Base-by-base conservation (phyloP, 1,140 invertebrate species). In the Apis cerana region DNA sequence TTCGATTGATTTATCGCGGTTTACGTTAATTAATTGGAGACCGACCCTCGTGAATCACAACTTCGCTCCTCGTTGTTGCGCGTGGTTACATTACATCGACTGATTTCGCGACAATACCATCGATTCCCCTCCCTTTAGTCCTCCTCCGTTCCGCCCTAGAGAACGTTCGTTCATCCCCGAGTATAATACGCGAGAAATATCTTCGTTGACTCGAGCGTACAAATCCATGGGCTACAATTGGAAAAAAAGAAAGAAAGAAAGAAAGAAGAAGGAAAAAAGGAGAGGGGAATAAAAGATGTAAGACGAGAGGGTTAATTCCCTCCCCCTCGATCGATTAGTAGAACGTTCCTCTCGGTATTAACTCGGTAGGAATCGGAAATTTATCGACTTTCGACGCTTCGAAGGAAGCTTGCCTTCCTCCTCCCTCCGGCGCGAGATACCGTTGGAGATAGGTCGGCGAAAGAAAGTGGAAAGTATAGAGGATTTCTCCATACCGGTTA, bases 1-100 rank as follows among this genome's bases (percentile, higher is more conserved):
- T 85, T 70, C 79, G 76, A 89, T 85, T 86, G 85, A 90, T 90
- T 89, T 84, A 89, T 89, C 77, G 77, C 65, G 69, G 54, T 71
- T 70, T 67, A 76, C 71, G 75, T 72, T 85, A 58, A 82, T 88
- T 85, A 88, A 83, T 88, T 27, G 56, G 52, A 17, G 71, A 43
- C 17, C 70, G 52, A 65, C n/a, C 50, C 50, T 54, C 61, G 23
- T 52, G 68, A 56, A n/a, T 52, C 48, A n/a, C 54, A n/a, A 59
- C 43, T 59, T 70, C 65, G 33, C 27, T 33, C 56, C 43, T 12
- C 8, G 23, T 12, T 33, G 27, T n/a, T 33, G 56, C n/a, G 10
- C 56, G 3, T 5, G 12, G 54, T 70, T 48, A 33, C 54, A 54
- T 43, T 69, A 48, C 68, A n/a, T 71, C 77, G 23, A 71, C 23